A percentile compares a stretch with the other conserved stretches of the same genome.
phyloP scores from a whole-genome alignment of 1,140 invertebrate genomes.

The Ylistrum balloti region DNA sequence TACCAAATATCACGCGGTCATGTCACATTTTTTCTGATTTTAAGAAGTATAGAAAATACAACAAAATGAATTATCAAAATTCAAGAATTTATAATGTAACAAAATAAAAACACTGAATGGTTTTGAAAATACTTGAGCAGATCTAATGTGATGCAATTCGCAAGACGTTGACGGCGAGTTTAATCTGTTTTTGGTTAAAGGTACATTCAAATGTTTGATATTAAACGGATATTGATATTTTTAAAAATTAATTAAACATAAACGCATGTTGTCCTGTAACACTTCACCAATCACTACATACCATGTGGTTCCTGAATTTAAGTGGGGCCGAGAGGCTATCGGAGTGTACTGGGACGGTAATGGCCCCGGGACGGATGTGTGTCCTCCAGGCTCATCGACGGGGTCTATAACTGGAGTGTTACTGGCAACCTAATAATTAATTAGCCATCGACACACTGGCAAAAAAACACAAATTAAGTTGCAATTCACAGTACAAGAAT shows the following conservation, averaged over 20 bases:
- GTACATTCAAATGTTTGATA: neutral
- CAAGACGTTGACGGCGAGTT: too few species aligned
- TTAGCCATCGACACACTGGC: neutral
- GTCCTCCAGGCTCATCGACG: constrained; percentile 22
- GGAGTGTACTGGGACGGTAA: neutral
- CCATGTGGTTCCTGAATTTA: neutral
- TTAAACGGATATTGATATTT: neutral
- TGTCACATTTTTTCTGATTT: neutral
- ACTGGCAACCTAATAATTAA: neutral
- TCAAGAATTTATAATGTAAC: too few species aligned
- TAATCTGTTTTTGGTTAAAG: too few species aligned
- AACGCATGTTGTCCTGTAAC: neutral
- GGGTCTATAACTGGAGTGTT: neutral
- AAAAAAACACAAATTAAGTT: constrained; percentile 19
- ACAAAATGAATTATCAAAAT: neutral
- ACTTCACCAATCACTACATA: neutral
- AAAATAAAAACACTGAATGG: too few species aligned
- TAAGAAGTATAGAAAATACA: neutral
- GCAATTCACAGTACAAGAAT: constrained; percentile 10
- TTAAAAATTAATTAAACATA: neutral
- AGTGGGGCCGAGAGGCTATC: neutral
- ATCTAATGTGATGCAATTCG: too few species aligned
- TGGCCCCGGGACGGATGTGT: constrained; percentile 29
- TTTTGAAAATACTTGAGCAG: too few species aligned
- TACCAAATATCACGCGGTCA: neutral